Evolutionary conservation across 2,113 vertebrate species (phyloP).

Genomic region (Oryzias melastigma): DNA sequence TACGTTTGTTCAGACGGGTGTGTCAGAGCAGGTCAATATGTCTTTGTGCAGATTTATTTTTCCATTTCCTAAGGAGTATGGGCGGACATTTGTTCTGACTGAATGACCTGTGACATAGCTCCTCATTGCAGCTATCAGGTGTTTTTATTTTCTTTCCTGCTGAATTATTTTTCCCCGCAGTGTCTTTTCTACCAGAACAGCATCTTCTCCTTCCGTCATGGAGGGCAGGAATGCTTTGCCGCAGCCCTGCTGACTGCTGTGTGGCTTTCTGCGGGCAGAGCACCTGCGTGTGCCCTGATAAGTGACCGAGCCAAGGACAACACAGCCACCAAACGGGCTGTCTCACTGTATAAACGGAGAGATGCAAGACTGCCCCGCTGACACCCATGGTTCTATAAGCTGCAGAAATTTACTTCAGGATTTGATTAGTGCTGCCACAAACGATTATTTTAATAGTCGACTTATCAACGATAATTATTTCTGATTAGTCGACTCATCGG

Average conservation of each 20-base stretch:
- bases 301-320: slow-evolving; percentile 68
- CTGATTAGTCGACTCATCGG: too few species aligned
- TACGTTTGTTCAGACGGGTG: slow-evolving; percentile 21
- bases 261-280: slow-evolving; percentile 48
- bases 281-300: slow-evolving; percentile 58
- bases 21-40: slow-evolving; percentile 23
- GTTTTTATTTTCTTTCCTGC: slow-evolving; percentile 35
- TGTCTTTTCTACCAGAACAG: slow-evolving; percentile 54
- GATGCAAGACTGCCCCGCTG: slow-evolving; percentile 14
- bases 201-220: slow-evolving; percentile 28
- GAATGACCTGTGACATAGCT: slow-evolving; percentile 48
- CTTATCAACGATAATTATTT: too few species aligned
- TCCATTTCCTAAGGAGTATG: slow-evolving; percentile 23
- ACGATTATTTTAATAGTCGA: too few species aligned
- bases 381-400: slow-evolving; percentile 1
- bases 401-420: slow-evolving; percentile 1
- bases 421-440: too few species aligned
- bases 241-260: slow-evolving; percentile 50
- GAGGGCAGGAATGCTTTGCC: slow-evolving; percentile 51
- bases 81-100: slow-evolving; percentile 47
- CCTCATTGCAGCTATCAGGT: slow-evolving; percentile 36
- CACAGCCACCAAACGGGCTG: slow-evolving; percentile 34
- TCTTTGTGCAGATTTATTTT: slow-evolving; percentile 23
- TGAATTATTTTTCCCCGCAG: slow-evolving; percentile 42
- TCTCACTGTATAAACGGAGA: slow-evolving; percentile 19